Percentiles rank a stretch among this genome's conserved stretches.
Conservation (phyloP, 2,888 invertebrate genomes). For the Abscondita cerata region DNA sequence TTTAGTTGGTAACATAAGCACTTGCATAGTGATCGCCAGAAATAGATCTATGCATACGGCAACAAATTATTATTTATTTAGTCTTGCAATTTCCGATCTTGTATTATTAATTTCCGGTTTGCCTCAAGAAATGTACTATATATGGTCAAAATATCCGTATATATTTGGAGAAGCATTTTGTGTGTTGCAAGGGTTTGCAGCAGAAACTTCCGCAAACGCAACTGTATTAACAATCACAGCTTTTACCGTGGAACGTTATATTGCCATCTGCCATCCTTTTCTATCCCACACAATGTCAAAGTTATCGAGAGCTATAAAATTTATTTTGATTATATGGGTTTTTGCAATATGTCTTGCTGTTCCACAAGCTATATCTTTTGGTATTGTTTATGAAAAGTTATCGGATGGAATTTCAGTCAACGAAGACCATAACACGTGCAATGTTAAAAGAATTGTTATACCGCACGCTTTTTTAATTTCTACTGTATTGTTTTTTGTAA, state of each 20-base stretch:
- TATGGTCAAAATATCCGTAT: constrained; percentile 78
- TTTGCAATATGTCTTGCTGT: constrained; percentile 75
- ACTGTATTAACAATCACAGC: constrained; percentile 88
- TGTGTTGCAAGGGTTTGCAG: constrained; percentile 70
- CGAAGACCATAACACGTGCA: constrained; percentile 53
- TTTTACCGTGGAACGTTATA: constrained; percentile 87
- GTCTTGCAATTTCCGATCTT: constrained; percentile 80
- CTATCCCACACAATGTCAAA: constrained; percentile 84
- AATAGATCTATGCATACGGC: constrained; percentile 85
- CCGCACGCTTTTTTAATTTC: constrained; percentile 63
- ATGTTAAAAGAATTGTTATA: constrained; percentile 54
- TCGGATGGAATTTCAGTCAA: constrained; percentile 46
- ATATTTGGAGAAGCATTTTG: constrained; percentile 81
- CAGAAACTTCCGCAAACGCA: constrained; percentile 85
- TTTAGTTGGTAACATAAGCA: constrained; percentile 77
- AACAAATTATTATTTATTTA: constrained; percentile 84
- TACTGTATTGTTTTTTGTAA: constrained; percentile 65
- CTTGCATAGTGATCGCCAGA: constrained; percentile 77
- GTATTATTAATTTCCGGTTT: constrained; percentile 76
- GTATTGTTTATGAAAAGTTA: constrained; percentile 62
- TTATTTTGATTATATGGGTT: constrained; percentile 77
- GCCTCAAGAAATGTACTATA: constrained; percentile 78
- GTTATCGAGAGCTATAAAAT: constrained; percentile 79
- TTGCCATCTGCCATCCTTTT: constrained; percentile 87
- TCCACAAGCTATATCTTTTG: constrained; percentile 83